Evolutionary conservation across 2,888 invertebrate genomes (phyloP).

Genomic region (Caradrina clavipalpis): DNA sequence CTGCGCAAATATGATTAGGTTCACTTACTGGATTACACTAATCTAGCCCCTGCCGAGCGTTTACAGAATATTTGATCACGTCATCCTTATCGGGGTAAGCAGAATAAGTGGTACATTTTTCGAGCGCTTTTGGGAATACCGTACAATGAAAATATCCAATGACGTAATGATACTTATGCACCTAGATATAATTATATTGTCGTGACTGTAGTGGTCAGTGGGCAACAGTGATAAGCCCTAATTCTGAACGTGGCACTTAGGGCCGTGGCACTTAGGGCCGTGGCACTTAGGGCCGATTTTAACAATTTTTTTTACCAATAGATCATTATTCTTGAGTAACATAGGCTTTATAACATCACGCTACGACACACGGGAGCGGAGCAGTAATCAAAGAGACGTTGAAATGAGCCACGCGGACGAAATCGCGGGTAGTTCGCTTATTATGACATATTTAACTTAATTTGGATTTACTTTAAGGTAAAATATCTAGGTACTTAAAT

Average conservation of each 20-base stretch:
- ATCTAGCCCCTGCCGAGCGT: constrained; percentile 46
- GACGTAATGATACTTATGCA: background rate
- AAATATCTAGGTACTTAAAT: background rate
- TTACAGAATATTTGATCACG: constrained; percentile 56
- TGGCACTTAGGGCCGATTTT: no score
- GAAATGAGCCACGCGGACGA: no score
- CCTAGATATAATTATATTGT: background rate
- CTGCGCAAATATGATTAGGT: constrained; percentile 64
- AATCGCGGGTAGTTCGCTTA: no score
- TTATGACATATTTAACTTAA: no score
- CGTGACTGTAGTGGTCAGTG: background rate
- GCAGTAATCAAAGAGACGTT: no score
- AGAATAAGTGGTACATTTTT: constrained; percentile 22
- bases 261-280: no score
- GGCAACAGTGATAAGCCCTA: background rate
- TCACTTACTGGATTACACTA: constrained; percentile 62
- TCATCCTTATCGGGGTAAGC: constrained; percentile 27
- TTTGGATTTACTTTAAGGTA: no score
- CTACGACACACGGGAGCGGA: no score
- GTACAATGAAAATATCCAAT: background rate
- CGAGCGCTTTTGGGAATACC: constrained; percentile 1
- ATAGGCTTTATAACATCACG: no score
- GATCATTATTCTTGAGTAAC: no score
- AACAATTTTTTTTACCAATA: no score
- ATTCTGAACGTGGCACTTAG: no score